phyloP scores from a whole-genome alignment of 2,888 invertebrate genomes.

The Pyrochroa serraticornis region DNA sequence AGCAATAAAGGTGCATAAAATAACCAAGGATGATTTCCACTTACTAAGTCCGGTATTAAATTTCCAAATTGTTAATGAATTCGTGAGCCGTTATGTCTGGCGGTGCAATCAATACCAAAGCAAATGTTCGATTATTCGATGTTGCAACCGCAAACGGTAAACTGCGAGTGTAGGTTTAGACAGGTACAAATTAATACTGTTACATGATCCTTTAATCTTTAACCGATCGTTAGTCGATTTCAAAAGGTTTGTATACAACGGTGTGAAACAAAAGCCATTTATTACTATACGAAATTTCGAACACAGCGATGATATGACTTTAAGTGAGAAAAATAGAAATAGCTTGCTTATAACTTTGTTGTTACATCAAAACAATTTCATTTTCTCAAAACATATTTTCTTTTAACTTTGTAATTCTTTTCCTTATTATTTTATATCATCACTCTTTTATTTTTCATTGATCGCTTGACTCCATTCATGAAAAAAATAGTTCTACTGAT shows the following conservation, averaged over 20 bases:
- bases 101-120: conserved; percentile 11
- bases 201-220: conserved; percentile 18
- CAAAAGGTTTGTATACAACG: conserved; percentile 9
- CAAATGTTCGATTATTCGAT: conserved; percentile 14
- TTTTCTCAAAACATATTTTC: too few species aligned
- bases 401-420: too few species aligned
- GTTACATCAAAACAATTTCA: too few species aligned
- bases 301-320: conserved; percentile 7
- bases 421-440: too few species aligned
- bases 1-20: too few species aligned
- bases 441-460: too few species aligned
- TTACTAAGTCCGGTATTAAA: not conserved
- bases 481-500: too few species aligned
- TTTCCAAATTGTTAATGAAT: conserved; percentile 4
- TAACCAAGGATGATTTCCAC: too few species aligned
- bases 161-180: conserved; percentile 9
- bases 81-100: conserved; percentile 1
- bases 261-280: conserved; percentile 12
- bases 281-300: conserved; percentile 7
- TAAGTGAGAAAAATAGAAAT: too few species aligned
- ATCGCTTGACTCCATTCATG: too few species aligned
- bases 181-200: conserved; percentile 17
- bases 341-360: too few species aligned
- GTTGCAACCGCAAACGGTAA: conserved; percentile 8
- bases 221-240: conserved; percentile 5